Evolutionary conservation across 92 coral and sea anemone genomes (phyloP).

Genomic region (Ricordea florida): DNA sequence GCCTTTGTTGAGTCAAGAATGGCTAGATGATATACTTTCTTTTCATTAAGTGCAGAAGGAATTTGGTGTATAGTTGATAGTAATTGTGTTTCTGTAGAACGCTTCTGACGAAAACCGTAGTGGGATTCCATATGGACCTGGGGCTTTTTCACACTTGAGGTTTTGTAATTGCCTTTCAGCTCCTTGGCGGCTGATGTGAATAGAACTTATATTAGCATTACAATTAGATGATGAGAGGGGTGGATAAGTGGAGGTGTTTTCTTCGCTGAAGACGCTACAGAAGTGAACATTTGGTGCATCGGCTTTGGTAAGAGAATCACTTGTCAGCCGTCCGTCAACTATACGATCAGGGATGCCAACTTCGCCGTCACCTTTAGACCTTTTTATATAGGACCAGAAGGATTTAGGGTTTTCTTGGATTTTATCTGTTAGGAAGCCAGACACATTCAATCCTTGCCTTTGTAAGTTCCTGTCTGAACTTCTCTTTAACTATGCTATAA

Average conservation of each 20-base stretch:
- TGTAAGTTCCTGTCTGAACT: slow-evolving; percentile 24
- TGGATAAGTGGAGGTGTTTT: too few species aligned
- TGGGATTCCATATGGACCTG: slow-evolving; percentile 6
- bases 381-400: slow-evolving; percentile 17
- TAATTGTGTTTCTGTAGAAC: slow-evolving; percentile 14
- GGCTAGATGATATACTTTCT: background rate
- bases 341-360: too few species aligned
- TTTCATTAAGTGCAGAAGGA: background rate
- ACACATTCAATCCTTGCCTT: slow-evolving; percentile 36
- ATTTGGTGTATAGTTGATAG: background rate
- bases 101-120: slow-evolving; percentile 15
- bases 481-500: slow-evolving; percentile 2
- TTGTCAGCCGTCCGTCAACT: too few species aligned
- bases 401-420: background rate
- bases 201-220: too few species aligned
- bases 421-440: slow-evolving; percentile 13
- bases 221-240: too few species aligned
- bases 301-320: too few species aligned
- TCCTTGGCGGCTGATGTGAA: too few species aligned
- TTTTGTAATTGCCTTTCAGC: too few species aligned
- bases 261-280: too few species aligned
- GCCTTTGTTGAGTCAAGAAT: slow-evolving; percentile 16
- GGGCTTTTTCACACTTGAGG: slow-evolving; percentile 6
- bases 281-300: too few species aligned
- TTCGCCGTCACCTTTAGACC: background rate